Percentiles rank a stretch among this genome's conserved stretches.
Conservation (phyloP, 2,888 invertebrate species). For the Pilophorus perplexus region DNA sequence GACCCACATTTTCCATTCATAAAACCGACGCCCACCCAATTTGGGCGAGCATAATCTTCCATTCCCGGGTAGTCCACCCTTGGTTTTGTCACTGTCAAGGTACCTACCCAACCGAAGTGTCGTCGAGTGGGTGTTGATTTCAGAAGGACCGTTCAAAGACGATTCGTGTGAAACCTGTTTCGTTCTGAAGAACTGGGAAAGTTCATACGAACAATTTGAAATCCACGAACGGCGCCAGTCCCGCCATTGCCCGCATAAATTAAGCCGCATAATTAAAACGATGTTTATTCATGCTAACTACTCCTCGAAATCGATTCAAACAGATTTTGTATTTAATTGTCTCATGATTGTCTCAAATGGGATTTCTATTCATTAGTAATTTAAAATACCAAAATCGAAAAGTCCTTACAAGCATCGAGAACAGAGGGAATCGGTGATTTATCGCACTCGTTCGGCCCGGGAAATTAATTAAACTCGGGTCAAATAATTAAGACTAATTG, state of each 20-base stretch:
- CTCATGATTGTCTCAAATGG: slow-evolving; percentile 25
- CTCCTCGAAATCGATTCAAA: slow-evolving; percentile 23
- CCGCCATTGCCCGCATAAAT: slow-evolving; percentile 17
- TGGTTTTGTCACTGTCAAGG: slow-evolving; percentile 29
- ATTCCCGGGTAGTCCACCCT: slow-evolving; percentile 1
- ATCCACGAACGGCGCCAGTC: too few species aligned
- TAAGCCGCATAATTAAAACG: slow-evolving; percentile 3
- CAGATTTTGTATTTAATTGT: slow-evolving; percentile 11
- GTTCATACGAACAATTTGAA: too few species aligned
- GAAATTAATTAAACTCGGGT: slow-evolving; percentile 25
- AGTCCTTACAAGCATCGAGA: background rate
- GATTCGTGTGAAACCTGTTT: background rate
- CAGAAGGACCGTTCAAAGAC: background rate
- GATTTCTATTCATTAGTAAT: slow-evolving; percentile 25
- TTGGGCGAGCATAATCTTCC: slow-evolving; percentile 20
- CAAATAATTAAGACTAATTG: slow-evolving; percentile 41
- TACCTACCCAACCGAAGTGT: background rate
- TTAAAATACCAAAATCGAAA: slow-evolving; percentile 23
- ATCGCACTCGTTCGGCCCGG: background rate
- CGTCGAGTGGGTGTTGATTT: slow-evolving; percentile 3
- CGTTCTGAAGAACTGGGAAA: too few species aligned
- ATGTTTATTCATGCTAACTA: slow-evolving; percentile 29
- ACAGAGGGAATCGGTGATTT: slow-evolving; percentile 10
- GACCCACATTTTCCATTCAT: slow-evolving; percentile 34
- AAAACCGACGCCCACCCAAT: slow-evolving; percentile 24